Percentiles rank a stretch among this genome's conserved stretches.
These are phyloP conservation scores for Pedicia rivosa DNA, from an alignment of 2,888 invertebrate genomes.

Conservation along the genomic window DNA sequence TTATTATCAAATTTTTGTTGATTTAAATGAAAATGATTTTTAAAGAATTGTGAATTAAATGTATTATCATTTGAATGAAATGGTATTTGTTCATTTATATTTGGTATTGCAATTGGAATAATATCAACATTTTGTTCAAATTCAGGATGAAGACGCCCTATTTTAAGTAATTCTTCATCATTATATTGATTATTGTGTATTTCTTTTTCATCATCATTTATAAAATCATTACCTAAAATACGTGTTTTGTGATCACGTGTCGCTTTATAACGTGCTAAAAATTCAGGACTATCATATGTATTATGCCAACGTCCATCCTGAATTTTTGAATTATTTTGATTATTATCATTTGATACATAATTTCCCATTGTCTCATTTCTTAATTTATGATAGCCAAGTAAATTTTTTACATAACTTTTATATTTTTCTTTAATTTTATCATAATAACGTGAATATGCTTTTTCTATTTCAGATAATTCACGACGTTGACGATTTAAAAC, in stretches of 20 bases:
- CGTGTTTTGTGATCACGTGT: constrained; percentile 19
- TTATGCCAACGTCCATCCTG: constrained; percentile 20
- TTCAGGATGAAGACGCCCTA: too few species aligned
- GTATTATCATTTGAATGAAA: neutral
- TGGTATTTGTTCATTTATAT: constrained; percentile 15
- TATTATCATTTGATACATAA: neutral
- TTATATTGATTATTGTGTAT: too few species aligned
- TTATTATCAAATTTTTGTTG: neutral
- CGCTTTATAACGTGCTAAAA: constrained; percentile 16
- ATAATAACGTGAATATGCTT: constrained; percentile 24
- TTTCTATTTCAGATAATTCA: constrained; percentile 19
- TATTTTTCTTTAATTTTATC: constrained; percentile 26
- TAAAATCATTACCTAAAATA: constrained; percentile 14
- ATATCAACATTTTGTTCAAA: constrained; percentile 1
- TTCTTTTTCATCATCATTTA: constrained; percentile 12
- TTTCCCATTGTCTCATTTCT: neutral
- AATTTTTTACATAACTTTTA: constrained; percentile 23
- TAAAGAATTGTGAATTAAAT: neutral
- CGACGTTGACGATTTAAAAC: constrained; percentile 11
- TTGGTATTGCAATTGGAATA: constrained; percentile 16
- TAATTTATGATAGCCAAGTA: too few species aligned
- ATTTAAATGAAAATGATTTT: neutral
- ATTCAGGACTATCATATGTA: constrained; percentile 18
- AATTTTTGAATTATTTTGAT: neutral
- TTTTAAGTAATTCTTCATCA: constrained; percentile 1